These are phyloP conservation scores for Metallyticus violacea DNA, from an alignment of 2,888 invertebrate species.

Conservation along the genomic window DNA sequence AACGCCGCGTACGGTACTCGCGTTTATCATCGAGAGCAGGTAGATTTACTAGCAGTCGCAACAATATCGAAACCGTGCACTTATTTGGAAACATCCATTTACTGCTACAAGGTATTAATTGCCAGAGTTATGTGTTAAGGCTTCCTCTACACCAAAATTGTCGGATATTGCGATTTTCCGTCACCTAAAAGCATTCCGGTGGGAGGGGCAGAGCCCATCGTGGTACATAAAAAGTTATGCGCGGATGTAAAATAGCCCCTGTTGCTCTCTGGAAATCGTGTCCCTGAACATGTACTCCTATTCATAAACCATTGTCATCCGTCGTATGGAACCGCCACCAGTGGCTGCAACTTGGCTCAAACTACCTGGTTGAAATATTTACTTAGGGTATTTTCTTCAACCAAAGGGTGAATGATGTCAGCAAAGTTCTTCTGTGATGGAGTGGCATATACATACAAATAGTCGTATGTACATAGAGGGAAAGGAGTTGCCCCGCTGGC, in stretches of 20 bases:
- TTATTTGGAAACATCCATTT: not conserved
- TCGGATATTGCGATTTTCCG: not conserved
- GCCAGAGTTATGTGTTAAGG: not conserved
- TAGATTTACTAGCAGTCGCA: not conserved
- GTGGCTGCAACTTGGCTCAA: too few species aligned
- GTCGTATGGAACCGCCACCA: too few species aligned
- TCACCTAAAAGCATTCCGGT: not conserved
- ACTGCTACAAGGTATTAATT: not conserved
- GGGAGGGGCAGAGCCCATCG: too few species aligned
- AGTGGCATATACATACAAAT: too few species aligned
- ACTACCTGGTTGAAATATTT: too few species aligned
- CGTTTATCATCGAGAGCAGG: not conserved
- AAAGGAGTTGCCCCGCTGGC: too few species aligned
- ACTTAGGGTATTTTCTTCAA: too few species aligned
- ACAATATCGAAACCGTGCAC: not conserved
- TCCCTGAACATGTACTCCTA: not conserved
- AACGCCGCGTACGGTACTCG: too few species aligned
- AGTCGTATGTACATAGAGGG: too few species aligned
- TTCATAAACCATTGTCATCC: not conserved
- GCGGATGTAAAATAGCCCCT: too few species aligned
- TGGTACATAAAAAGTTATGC: not conserved
- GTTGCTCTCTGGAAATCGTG: not conserved
- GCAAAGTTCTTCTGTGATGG: too few species aligned
- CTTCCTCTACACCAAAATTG: not conserved
- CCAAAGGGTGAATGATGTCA: too few species aligned